A percentile compares a stretch with the other conserved stretches of the same genome.
Conservation (phyloP, 2,797 vertebrate genomes). For the Oophaga sylvatica region DNA sequence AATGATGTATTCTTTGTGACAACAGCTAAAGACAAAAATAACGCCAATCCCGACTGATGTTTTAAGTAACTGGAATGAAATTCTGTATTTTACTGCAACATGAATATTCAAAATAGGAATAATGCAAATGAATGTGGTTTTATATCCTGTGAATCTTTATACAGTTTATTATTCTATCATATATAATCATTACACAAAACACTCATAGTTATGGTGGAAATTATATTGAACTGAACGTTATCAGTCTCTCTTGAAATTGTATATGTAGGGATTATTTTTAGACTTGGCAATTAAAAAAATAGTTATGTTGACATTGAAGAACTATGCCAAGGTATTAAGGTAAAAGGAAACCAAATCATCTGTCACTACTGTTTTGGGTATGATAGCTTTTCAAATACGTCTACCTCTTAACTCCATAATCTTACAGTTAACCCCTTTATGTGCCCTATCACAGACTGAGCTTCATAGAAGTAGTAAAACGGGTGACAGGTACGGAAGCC, state of each 20-base stretch:
- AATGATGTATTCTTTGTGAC: constrained; percentile 59
- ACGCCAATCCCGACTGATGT: constrained; percentile 19
- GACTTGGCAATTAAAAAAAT: neutral
- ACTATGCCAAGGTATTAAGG: too few relatives aligned
- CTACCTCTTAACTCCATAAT: too few relatives aligned
- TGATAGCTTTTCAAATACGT: too few relatives aligned
- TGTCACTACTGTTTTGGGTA: too few relatives aligned
- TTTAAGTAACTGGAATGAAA: constrained; percentile 9
- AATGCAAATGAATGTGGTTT: neutral
- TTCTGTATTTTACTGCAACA: neutral
- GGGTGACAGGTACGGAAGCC: too few relatives aligned
- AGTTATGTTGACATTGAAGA: too few relatives aligned
- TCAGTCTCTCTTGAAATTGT: neutral
- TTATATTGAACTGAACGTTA: neutral
- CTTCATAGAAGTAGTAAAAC: too few relatives aligned
- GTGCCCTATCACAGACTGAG: too few relatives aligned
- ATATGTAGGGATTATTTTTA: neutral
- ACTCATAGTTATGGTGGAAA: neutral
- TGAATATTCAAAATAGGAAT: neutral
- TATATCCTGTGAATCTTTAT: neutral
- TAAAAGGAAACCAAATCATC: too few relatives aligned
- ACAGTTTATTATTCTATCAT: neutral
- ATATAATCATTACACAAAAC: neutral
- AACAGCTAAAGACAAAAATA: constrained; percentile 52
- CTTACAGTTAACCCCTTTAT: too few relatives aligned